Conservation (phyloP, 2,888 invertebrate genomes). For the Fissipunctia ypsillon region DNA sequence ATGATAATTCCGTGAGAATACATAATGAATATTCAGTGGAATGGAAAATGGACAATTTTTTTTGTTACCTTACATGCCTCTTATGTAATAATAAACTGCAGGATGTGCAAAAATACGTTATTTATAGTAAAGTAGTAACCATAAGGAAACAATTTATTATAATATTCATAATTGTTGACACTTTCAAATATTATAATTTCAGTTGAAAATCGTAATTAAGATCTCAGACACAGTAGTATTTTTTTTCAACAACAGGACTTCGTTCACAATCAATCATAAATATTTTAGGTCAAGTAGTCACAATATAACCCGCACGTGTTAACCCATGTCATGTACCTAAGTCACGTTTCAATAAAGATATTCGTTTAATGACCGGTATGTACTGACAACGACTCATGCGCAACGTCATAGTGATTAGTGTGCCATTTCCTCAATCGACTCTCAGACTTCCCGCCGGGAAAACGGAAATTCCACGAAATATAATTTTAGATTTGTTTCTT, state of each 20-base stretch:
- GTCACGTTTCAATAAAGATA: slow-evolving; percentile 45
- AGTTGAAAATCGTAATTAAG: not conserved
- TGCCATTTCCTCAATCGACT: slow-evolving; percentile 29
- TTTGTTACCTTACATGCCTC: slow-evolving; percentile 30
- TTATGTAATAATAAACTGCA: slow-evolving; percentile 31
- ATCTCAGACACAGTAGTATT: not conserved
- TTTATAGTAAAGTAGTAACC: slow-evolving; percentile 9
- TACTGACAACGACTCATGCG: slow-evolving; percentile 26
- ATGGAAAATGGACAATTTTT: slow-evolving; percentile 53
- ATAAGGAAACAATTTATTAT: not conserved
- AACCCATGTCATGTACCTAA: not conserved
- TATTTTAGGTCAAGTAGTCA: slow-evolving; percentile 21
- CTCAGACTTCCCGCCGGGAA: slow-evolving; percentile 2
- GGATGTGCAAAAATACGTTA: slow-evolving; percentile 8
- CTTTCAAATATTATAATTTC: not conserved
- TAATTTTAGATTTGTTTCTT: slow-evolving; percentile 24
- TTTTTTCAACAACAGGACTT: not conserved
- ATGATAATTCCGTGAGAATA: slow-evolving; percentile 47
- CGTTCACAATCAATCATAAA: not conserved
- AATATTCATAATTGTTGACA: not conserved
- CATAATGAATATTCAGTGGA: slow-evolving; percentile 41
- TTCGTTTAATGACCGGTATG: slow-evolving; percentile 22
- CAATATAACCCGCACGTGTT: slow-evolving; percentile 23
- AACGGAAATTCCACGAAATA: slow-evolving; percentile 24
- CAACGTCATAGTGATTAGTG: slow-evolving; percentile 38